Evolutionary conservation across 92 coral and sea anemone species (phyloP).

Genomic region (Paragorgia papillata): DNA sequence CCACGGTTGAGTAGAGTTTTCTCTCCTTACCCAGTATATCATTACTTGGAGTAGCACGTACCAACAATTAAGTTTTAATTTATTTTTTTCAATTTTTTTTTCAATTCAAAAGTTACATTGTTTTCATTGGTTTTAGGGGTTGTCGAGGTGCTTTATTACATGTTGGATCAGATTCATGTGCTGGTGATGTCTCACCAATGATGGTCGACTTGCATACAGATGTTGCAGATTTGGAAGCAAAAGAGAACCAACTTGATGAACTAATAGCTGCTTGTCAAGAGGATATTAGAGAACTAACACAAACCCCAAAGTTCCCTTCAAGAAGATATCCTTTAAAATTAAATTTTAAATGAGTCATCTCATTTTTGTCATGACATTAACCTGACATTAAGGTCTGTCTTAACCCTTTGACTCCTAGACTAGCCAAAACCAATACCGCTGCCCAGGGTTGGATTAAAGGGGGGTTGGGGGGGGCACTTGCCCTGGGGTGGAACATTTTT

Average conservation of each 20-base stretch:
- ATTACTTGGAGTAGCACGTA: no score
- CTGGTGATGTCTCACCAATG: slow-evolving; percentile 64
- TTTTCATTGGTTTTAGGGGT: no score
- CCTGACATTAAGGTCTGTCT: neutral
- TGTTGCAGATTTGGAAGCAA: slow-evolving; percentile 93
- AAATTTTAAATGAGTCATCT: neutral
- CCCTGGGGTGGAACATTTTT: no score
- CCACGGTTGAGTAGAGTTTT: no score
- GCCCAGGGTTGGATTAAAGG: no score
- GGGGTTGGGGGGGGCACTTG: no score
- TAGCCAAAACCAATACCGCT: no score
- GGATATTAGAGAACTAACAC: slow-evolving; percentile 84
- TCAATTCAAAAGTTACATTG: no score
- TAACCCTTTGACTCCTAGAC: no score
- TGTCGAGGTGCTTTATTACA: slow-evolving; percentile 30
- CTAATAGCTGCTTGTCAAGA: slow-evolving; percentile 73
- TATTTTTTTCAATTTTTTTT: no score
- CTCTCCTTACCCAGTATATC: no score
- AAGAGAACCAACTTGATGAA: slow-evolving; percentile 82
- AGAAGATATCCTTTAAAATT: slow-evolving; percentile 85
- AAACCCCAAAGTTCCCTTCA: slow-evolving; percentile 54
- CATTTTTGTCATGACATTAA: neutral
- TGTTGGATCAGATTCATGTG: neutral
- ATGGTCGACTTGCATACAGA: slow-evolving; percentile 94
- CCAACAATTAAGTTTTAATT: no score